Base-by-base conservation (phyloP, 2,113 vertebrate species). In the Plestiodon gilberti region DNA sequence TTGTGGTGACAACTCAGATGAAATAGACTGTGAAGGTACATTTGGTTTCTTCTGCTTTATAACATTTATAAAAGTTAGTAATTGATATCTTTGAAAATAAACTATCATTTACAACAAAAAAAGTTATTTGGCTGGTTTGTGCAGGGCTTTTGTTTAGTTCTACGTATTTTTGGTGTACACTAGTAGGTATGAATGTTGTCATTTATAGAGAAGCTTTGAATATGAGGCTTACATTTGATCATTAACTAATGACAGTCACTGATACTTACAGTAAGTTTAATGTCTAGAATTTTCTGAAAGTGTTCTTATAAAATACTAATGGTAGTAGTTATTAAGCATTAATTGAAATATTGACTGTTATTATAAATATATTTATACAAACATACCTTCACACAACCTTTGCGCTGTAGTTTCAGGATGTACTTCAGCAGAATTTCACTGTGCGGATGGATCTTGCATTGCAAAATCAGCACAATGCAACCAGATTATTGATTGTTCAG, bases 1-100 rank as follows among this genome's bases (percentile, higher is more conserved):
- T 93, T 99, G 99, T 81, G 98, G 98, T 75, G 99, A 99, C 93
- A 97, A 97, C 93, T 98, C 99, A 1, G 99, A 99, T 94, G 99
- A 99, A 95, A 90, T 96, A 10, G 97, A 97, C 91, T 99, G 99
- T 91, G 97, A 97, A 97, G 98, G 99, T 99, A 96, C 98, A 93
- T 97, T 88, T 15, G 61, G 4, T 23, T 87, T 85, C 48, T 89
- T 85, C 67, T 84, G 25, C n/a, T 64, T 28, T 55, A 64, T 52
- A 52, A n/a, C 71, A 74, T 64, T 77, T 61, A 81, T 77, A 82
- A 1, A n/a, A 0, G 35, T 43, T 43, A 78, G 65, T 85, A 87
- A 4, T 38, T 90, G 4, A 10, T 78, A 20, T n/a, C 20, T 74
- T 43, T 55, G 74, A 65, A 69, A 7, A 5, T n/a, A 84, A 59